These are phyloP conservation scores for Epirrhoe alternata DNA, from an alignment of 2,888 invertebrate species.

Conservation along the genomic window DNA sequence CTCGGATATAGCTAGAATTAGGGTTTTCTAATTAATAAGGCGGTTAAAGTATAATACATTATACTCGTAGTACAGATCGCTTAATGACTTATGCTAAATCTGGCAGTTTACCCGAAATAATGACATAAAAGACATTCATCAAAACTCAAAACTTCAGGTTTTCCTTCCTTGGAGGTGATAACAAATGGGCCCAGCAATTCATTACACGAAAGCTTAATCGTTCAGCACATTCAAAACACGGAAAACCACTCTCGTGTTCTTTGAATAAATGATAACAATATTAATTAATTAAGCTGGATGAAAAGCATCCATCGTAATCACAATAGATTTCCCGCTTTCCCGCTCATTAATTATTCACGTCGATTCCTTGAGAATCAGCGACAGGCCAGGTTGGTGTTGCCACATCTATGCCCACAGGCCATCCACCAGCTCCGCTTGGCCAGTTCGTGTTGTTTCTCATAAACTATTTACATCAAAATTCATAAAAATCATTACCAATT, in stretches of 20 bases:
- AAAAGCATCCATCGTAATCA: constrained; percentile 38
- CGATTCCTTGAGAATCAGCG: constrained; percentile 63
- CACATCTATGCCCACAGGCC: constrained; percentile 27
- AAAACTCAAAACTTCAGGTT: no score
- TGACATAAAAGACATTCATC: no score
- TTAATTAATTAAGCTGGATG: constrained; percentile 42
- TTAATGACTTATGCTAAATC: no score
- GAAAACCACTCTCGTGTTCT: constrained; percentile 37
- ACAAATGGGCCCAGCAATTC: background rate
- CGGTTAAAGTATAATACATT: no score
- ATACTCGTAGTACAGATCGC: no score
- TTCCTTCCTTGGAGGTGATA: background rate
- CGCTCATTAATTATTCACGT: constrained; percentile 71
- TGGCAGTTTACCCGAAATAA: no score
- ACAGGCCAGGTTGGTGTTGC: constrained; percentile 50
- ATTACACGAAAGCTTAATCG: constrained; percentile 10
- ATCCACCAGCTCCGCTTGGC: constrained; percentile 30
- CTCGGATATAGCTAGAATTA: no score
- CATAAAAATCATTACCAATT: no score
- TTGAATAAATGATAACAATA: constrained; percentile 44
- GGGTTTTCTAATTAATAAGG: no score
- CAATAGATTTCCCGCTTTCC: constrained; percentile 41
- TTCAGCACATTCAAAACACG: constrained; percentile 33
- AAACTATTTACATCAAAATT: no score
- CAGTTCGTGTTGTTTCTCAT: background rate